phyloP scores from a whole-genome alignment of 64 coral and sea anemone species.

The Porites australiensis region DNA sequence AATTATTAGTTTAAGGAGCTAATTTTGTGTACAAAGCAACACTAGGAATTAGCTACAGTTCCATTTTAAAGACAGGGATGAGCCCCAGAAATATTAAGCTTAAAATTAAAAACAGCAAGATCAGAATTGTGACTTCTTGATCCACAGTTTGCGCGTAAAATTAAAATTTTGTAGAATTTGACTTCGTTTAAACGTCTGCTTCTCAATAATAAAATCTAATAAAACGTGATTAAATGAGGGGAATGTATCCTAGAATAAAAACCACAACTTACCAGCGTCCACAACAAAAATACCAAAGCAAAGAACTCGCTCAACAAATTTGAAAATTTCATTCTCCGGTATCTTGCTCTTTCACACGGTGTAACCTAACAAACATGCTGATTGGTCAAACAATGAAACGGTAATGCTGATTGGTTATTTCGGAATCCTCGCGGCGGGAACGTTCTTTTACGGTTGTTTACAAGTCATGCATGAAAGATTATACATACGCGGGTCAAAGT shows the following conservation, averaged over 20 bases:
- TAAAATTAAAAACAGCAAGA: too few relatives aligned
- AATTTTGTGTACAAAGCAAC: background rate
- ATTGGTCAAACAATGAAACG: conserved; percentile 16
- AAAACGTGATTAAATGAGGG: background rate
- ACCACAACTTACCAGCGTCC: background rate
- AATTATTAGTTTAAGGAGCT: background rate
- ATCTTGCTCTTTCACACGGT: background rate
- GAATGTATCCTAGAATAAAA: background rate
- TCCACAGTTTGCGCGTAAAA: too few relatives aligned
- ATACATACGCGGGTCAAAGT: too few relatives aligned
- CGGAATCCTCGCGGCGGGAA: conserved; percentile 6
- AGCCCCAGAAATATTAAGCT: too few relatives aligned
- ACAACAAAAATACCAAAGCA: background rate
- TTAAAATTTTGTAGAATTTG: background rate
- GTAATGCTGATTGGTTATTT: conserved; percentile 12
- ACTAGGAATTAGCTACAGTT: too few relatives aligned
- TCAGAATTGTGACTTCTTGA: too few relatives aligned
- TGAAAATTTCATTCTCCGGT: conserved; percentile 25
- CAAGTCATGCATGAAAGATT: conserved; percentile 6
- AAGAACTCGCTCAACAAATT: background rate
- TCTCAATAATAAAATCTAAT: background rate
- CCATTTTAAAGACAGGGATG: too few relatives aligned
- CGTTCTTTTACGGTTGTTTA: background rate
- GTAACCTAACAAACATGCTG: background rate
- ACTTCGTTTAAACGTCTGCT: background rate